Evolutionary conservation across 1,140 invertebrate genomes (phyloP), one percentile per base, ranked within the genome.

Genomic region (Armadillidium nasatum): DNA sequence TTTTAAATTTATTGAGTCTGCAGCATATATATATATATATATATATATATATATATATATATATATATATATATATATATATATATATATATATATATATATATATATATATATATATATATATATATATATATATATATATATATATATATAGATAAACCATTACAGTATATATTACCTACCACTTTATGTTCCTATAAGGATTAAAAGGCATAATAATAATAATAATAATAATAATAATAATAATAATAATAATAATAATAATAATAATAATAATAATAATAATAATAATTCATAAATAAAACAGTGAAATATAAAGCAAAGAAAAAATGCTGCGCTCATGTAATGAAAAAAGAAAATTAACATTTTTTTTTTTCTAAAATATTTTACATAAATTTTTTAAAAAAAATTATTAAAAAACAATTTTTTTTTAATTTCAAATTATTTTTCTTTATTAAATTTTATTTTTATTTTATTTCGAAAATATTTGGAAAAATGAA

Each of bases 251-350:
- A 13, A 19, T 60, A 60, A 13, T 60, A 19, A 15, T 15, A 15
- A 60, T 60, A 60, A 60, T 60, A 60, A 60, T 60, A 13, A 60
- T 60, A 60, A 19, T 60, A 19, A 60, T 60, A 60, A 15, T 60
- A 19, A 60, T 13, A 60, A 60, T 15, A 60, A 60, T 13, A 15
- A 13, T 60, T 60, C n/a, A n/a, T 60, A 60, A 60, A 60, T 33
- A 33, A 3, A 33, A 33, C 33, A 33, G 33, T 33, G 6, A 33
- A 33, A 33, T 33, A 33, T 6, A 33, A 3, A 33, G 33, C 33
- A 33, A 33, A 33, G 33, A 1, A 33, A 33, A 33, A 33, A 33
- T 33, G 33, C 33, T 33, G 33, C 33, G 6, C 33, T 33, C 33
- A 33, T 33, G 33, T 33, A 33, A 33, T 33, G 6, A 33, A 33